A percentile compares a stretch with the other conserved stretches of the same genome.
These are phyloP conservation scores for Deroptyus accipitrinus DNA, from an alignment of 2,113 vertebrate genomes.

Conservation along the genomic window DNA sequence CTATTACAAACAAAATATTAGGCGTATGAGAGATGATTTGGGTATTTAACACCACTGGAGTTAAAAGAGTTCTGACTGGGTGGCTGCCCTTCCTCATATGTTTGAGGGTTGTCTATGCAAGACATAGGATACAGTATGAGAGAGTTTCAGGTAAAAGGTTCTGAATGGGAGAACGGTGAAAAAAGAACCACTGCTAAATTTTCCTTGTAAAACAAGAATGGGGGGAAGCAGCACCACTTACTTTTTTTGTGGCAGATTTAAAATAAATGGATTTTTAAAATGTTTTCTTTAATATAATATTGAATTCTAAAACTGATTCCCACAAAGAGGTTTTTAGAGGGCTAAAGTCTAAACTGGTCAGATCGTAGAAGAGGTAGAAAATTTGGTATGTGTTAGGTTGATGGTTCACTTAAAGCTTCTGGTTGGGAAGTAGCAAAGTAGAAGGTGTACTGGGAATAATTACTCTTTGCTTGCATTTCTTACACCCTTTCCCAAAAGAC, in stretches of 20 bases:
- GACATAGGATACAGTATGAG: neutral
- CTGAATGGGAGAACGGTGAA: neutral
- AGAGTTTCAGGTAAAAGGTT: neutral
- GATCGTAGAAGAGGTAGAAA: neutral
- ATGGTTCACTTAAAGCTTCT: rapidly evolving
- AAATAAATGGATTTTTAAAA: neutral
- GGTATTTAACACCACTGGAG: neutral
- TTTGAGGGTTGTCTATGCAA: neutral
- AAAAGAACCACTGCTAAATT: neutral
- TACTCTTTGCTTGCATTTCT: neutral
- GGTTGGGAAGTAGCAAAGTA: neutral
- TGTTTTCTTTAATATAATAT: neutral
- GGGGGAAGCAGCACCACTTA: neutral
- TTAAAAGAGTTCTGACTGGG: neutral
- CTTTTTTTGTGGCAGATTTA: neutral
- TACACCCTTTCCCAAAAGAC: neutral
- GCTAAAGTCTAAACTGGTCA: neutral
- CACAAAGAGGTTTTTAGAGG: neutral
- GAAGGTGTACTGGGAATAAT: neutral
- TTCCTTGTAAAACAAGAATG: neutral
- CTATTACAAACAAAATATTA: neutral
- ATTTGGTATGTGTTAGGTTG: neutral
- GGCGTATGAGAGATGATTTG: neutral
- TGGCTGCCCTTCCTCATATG: neutral
- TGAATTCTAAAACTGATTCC: neutral